Conservation (phyloP, 1,140 invertebrate species). For the Zophobas atratus region DNA sequence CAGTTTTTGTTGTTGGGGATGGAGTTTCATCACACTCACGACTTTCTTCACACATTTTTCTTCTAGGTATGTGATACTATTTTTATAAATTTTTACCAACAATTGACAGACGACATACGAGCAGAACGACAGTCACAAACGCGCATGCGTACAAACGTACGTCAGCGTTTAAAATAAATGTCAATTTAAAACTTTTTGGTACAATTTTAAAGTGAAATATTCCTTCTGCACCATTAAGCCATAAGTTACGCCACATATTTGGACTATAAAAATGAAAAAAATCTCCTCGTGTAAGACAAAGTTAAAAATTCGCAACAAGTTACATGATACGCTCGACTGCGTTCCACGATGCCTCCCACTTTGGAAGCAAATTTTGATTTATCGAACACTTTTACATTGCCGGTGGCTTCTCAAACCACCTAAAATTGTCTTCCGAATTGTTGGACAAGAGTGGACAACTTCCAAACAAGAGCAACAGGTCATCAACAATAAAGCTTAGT, state of each 20-base stretch:
- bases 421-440: slow-evolving; percentile 17
- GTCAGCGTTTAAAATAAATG: too few species aligned
- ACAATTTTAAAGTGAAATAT: too few species aligned
- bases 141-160: too few species aligned
- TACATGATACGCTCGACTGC: neutral
- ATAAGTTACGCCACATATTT: too few species aligned
- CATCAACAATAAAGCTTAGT: neutral
- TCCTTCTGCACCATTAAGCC: too few species aligned
- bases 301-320: neutral
- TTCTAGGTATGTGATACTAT: neutral
- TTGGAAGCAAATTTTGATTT: slow-evolving; percentile 42
- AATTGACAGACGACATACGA: slow-evolving; percentile 1
- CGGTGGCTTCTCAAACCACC: neutral
- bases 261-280: neutral
- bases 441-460: slow-evolving; percentile 9
- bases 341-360: slow-evolving; percentile 20
- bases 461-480: slow-evolving; percentile 21
- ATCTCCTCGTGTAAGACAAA: neutral
- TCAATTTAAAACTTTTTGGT: too few species aligned
- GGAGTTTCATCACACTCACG: neutral
- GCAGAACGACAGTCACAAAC: neutral
- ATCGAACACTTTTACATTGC: neutral
- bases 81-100: slow-evolving; percentile 14
- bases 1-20: slow-evolving; percentile 11
- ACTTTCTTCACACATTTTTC: slow-evolving; percentile 34